A percentile compares a stretch with the other conserved stretches of the same genome.
phyloP scores from a whole-genome alignment of 2,797 vertebrate genomes.

The Lagodon rhomboides region DNA sequence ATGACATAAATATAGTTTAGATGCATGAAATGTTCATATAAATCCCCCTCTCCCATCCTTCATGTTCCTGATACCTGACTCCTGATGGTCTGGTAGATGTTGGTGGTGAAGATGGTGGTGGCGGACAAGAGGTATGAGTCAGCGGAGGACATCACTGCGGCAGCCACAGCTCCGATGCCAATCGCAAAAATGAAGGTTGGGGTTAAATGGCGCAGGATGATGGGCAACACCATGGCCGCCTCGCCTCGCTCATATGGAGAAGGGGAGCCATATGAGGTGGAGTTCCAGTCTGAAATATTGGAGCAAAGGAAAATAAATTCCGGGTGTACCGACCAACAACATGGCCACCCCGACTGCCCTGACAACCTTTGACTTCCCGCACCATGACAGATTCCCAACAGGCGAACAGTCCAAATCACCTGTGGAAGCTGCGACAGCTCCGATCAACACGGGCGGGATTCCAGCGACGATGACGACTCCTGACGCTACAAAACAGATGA shows the following conservation, averaged over 20 bases:
- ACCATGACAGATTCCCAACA: too few relatives aligned
- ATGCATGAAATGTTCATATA: too few relatives aligned
- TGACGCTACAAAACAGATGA: conserved; percentile 50
- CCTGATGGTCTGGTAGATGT: conserved; percentile 59
- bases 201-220: conserved; percentile 49
- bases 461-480: conserved; percentile 33
- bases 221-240: conserved; percentile 48
- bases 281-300: conserved; percentile 57
- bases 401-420: not conserved
- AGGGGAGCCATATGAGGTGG: conserved; percentile 41
- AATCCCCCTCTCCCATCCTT: not conserved
- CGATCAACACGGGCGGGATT: conserved; percentile 53
- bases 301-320: not conserved
- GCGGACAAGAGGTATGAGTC: conserved; percentile 69
- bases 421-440: conserved; percentile 56
- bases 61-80: conserved; percentile 2
- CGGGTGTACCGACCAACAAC: not conserved
- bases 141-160: conserved; percentile 62
- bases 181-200: conserved; percentile 37
- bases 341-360: too few relatives aligned
- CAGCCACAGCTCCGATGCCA: conserved; percentile 54
- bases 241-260: conserved; percentile 44
- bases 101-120: conserved; percentile 65
- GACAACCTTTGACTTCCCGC: too few relatives aligned
- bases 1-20: not conserved